These are phyloP conservation scores for Anagrus nilaparvatae DNA, from an alignment of 1,140 invertebrate species.

Conservation along the genomic window DNA sequence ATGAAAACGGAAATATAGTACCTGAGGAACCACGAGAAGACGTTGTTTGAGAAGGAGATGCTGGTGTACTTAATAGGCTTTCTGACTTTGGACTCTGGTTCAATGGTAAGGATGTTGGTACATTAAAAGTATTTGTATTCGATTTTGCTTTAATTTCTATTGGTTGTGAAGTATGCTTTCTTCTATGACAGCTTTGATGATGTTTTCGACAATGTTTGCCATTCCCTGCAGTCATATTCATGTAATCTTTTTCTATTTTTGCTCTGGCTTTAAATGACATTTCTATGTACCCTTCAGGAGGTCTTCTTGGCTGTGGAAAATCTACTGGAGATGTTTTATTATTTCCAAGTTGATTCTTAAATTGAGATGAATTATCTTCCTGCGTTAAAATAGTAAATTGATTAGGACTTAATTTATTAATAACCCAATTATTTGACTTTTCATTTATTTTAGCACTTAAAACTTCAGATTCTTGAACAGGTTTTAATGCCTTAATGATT, in stretches of 20 bases:
- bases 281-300: constrained; percentile 50
- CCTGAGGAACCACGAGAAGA: constrained; percentile 44
- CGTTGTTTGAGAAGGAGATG: constrained; percentile 40
- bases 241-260: constrained; percentile 37
- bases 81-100: constrained; percentile 35
- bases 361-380: not conserved
- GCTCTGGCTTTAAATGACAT: constrained; percentile 43
- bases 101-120: constrained; percentile 35
- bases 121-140: constrained; percentile 33
- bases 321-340: constrained; percentile 37
- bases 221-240: constrained; percentile 36
- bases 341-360: constrained; percentile 22
- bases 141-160: constrained; percentile 46
- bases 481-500: constrained; percentile 34
- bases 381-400: not conserved
- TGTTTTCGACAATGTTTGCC: constrained; percentile 20
- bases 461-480: constrained; percentile 39
- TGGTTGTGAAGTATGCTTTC: constrained; percentile 46
- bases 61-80: constrained; percentile 38
- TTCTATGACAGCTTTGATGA: constrained; percentile 27
- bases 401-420: not conserved
- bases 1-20: constrained; percentile 50
- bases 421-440: too few species aligned
- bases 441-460: too few species aligned
- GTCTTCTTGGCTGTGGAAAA: constrained; percentile 37